Evolutionary conservation across 1,140 invertebrate species (phyloP).

Genomic region (Zaprionus africanus): DNA sequence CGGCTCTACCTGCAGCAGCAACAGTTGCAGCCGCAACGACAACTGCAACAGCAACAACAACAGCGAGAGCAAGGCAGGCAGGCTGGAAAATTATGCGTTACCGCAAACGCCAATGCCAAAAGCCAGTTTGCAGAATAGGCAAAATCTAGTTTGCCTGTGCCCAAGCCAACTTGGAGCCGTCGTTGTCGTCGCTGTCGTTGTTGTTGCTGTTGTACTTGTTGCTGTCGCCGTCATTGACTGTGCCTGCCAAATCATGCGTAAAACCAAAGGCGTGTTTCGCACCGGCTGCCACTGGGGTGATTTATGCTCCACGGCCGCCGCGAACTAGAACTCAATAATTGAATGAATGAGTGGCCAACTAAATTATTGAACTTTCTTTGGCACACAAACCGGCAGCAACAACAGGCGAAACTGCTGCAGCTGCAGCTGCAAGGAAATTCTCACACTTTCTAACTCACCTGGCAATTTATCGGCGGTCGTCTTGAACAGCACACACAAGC

Average conservation of each 20-base stretch:
- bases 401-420: conserved; percentile 21
- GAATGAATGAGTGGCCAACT: conserved; percentile 46
- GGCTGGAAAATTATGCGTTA: conserved; percentile 71
- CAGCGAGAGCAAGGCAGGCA: conserved; percentile 51
- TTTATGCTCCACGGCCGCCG: conserved; percentile 69
- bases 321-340: conserved; percentile 81
- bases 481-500: conserved; percentile 96
- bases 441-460: conserved; percentile 87
- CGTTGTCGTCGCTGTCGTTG: conserved; percentile 17
- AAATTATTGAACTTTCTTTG: conserved; percentile 83
- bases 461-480: conserved; percentile 94
- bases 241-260: conserved; percentile 74
- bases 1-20: conserved; percentile 32
- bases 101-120: conserved; percentile 70
- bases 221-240: conserved; percentile 28
- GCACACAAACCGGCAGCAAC: conserved; percentile 57
- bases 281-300: conserved; percentile 58
- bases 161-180: conserved; percentile 52
- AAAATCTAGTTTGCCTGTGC: conserved; percentile 77
- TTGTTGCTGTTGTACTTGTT: conserved; percentile 15
- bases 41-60: conserved; percentile 40
- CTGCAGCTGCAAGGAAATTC: conserved; percentile 49
- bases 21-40: conserved; percentile 26
- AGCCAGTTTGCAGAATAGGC: conserved; percentile 79
- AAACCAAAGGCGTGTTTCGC: conserved; percentile 72